Conservation (phyloP, 2,888 invertebrate species). For the Tipula helvola region DNA sequence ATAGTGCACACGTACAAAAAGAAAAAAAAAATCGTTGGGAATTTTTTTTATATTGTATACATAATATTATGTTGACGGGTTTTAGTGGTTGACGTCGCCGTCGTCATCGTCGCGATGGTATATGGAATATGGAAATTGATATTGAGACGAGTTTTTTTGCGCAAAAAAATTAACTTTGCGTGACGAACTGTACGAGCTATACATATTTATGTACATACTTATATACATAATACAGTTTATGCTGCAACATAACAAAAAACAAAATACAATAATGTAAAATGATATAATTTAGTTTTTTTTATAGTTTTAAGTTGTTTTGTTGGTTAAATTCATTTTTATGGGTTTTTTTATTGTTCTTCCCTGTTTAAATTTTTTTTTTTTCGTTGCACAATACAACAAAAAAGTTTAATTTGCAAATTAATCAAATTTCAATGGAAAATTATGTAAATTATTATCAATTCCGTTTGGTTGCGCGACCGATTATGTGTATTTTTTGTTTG, state of each 20-base stretch:
- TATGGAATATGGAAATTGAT: background rate
- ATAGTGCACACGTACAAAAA: background rate
- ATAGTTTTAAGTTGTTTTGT: background rate
- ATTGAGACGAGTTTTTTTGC: background rate
- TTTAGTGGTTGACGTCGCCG: background rate
- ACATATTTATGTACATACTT: too few relatives aligned
- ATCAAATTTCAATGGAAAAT: constrained; percentile 4
- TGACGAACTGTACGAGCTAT: background rate
- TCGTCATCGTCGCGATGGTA: background rate
- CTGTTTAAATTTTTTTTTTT: background rate
- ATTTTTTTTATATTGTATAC: background rate
- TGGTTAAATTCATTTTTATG: background rate
- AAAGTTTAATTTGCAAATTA: background rate
- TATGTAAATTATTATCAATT: background rate
- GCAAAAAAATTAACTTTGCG: background rate
- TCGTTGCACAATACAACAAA: background rate
- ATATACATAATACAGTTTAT: background rate
- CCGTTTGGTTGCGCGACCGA: background rate
- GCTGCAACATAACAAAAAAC: background rate
- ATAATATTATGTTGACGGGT: background rate
- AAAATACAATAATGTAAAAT: background rate
- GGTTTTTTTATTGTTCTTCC: background rate
- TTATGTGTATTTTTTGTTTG: background rate
- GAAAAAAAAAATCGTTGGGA: background rate
- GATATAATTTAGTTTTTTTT: background rate